Evolutionary conservation across 2,888 invertebrate species (phyloP), one percentile per base, ranked within the genome.

Genomic region (Drosophila maculinotata): DNA sequence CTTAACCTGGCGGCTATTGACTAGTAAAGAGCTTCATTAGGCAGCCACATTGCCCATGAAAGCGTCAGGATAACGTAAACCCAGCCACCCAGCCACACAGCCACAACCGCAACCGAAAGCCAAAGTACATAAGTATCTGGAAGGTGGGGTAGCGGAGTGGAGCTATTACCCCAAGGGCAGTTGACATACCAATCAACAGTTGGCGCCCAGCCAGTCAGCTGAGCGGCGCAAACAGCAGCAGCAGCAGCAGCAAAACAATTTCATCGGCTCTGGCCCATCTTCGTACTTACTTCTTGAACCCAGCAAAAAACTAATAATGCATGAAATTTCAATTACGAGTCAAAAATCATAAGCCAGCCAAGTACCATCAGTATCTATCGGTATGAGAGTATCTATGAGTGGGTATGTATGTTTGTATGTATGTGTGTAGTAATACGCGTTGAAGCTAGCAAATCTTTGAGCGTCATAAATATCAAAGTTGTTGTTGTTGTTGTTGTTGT

Each of bases 241-340:
- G 12, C 3, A 35, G 12, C 23, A 23, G 5, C 41, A 45, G 9
- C 3, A 31, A 44, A 44, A 44, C 28, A 33, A 25, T 17, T 15
- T 48, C 45, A 30, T 3, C 14, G 56, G 30, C 17, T 17, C 14
- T 33, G 20, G 20, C 31, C 9, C 12, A 41, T 36, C 33, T 71
- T 70, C 42, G 54, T 48, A 41, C 26, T 30, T 25, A 36, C 12
- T 25, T 25, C 26, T 48, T 42, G 12, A 45, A 9, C 30, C 17
- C 6, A 9, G 9, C 12, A 35, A 39, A 38, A 47, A 81, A 63
- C 85, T 81, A 81, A 87, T 84, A 81, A 81, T 71, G 85, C 79
- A 65, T 81, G 82, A 81, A 78, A 85, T 84, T 87, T 84, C 81
- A 81, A 84, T 84, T 84, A 67, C 74, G 38, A 77, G 65, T 81